phyloP scores from a whole-genome alignment of 2,888 invertebrate species.

The Epistrophella euchroma region DNA sequence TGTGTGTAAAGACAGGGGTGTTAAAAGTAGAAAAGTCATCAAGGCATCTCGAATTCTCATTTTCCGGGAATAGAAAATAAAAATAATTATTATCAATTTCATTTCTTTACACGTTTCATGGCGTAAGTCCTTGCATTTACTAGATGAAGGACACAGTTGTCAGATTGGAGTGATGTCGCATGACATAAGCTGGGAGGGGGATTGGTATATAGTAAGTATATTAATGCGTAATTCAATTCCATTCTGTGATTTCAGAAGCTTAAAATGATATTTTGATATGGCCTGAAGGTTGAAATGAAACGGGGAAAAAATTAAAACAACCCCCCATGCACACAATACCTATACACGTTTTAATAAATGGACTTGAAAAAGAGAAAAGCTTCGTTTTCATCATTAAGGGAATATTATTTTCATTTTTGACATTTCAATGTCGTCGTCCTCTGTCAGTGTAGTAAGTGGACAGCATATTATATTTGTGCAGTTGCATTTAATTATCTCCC shows the following conservation, averaged over 20 bases:
- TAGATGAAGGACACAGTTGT: constrained; percentile 46
- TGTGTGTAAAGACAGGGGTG: constrained; percentile 35
- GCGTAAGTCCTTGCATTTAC: constrained; percentile 45
- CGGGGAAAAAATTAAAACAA: constrained; percentile 1
- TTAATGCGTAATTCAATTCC: constrained; percentile 29
- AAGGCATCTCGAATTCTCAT: constrained; percentile 41
- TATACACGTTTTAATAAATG: constrained; percentile 12
- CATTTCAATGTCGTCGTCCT: constrained; percentile 21
- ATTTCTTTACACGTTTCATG: background rate
- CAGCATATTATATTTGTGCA: background rate
- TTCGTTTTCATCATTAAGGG: constrained; percentile 30
- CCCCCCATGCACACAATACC: background rate
- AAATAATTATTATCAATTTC: constrained; percentile 53
- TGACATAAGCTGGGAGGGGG: background rate
- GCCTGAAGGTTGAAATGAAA: constrained; percentile 12
- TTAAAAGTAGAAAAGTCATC: constrained; percentile 32
- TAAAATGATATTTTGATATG: constrained; percentile 3
- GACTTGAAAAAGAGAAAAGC: background rate
- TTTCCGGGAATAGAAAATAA: constrained; percentile 47
- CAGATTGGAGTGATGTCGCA: constrained; percentile 16
- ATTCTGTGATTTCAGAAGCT: constrained; percentile 15
- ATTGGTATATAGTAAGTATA: background rate
- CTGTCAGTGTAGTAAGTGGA: constrained; percentile 28
- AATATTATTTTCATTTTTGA: constrained; percentile 15
- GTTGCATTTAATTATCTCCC: background rate